Conservation (phyloP, 2,113 vertebrate species). For the Thryonomys swinderianus region DNA sequence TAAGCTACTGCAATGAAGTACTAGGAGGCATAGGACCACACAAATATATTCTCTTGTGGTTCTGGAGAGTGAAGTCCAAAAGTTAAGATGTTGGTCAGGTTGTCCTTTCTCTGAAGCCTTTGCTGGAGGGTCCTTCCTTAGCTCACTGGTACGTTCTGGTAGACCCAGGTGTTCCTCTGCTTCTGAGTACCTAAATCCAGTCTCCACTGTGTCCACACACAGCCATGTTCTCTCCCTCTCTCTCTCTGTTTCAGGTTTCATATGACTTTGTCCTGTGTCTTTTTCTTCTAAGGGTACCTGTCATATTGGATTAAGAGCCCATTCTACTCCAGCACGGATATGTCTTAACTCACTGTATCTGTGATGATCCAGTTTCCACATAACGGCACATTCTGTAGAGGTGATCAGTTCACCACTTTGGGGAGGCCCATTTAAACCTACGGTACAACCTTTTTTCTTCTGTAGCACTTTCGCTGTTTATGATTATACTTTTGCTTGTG, state of each 20-base stretch:
- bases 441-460: not conserved
- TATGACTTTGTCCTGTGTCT: not conserved
- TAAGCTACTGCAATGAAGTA: not conserved
- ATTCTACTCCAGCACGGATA: not conserved
- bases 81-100: too few species aligned
- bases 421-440: not conserved
- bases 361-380: not conserved
- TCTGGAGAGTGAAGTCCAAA: not conserved
- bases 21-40: not conserved
- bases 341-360: not conserved
- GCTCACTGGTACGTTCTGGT: not conserved
- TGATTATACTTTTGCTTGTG: not conserved
- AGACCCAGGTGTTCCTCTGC: not conserved
- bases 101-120: not conserved
- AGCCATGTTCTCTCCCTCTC: not conserved
- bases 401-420: not conserved
- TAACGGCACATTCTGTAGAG: not conserved
- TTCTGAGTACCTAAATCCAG: not conserved
- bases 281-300: not conserved
- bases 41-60: not conserved
- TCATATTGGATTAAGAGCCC: not conserved
- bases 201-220: not conserved
- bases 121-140: not conserved
- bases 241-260: not conserved
- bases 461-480: not conserved